phyloP scores from a whole-genome alignment of 1,140 invertebrate genomes.

The Leptinotarsa lineolata region DNA sequence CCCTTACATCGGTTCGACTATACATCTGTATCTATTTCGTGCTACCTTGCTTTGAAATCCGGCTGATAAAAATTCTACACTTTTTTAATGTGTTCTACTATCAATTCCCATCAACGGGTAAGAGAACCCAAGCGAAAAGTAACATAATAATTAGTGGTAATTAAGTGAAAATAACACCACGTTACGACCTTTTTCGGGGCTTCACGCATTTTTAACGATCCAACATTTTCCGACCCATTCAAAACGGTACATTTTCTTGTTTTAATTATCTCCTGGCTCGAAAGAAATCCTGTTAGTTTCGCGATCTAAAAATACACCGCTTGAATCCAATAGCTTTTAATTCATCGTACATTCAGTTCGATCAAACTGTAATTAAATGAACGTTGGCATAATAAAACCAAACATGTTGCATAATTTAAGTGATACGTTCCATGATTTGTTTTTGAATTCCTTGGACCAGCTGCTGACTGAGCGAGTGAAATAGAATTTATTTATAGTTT shows the following conservation, averaged over 20 bases:
- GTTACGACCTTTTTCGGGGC: not conserved
- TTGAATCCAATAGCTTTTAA: too few relatives aligned
- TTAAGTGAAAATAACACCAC: not conserved
- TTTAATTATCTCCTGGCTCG: not conserved
- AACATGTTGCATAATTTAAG: not conserved
- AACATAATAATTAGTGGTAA: constrained; percentile 4
- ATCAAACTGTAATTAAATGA: too few relatives aligned
- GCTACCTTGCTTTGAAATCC: too few relatives aligned
- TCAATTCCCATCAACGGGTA: not conserved
- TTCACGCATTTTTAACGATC: not conserved
- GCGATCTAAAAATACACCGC: too few relatives aligned
- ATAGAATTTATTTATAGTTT: not conserved
- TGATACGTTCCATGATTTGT: not conserved
- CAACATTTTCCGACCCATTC: constrained; percentile 1
- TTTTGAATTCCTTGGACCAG: not conserved
- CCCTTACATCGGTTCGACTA: too few relatives aligned
- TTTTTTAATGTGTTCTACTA: not conserved
- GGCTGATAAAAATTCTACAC: too few relatives aligned
- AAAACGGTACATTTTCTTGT: constrained; percentile 1
- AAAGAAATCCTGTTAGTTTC: not conserved
- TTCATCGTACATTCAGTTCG: too few relatives aligned
- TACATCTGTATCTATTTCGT: too few relatives aligned
- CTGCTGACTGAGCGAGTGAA: not conserved
- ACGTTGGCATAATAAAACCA: not conserved
- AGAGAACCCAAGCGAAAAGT: not conserved